Evolutionary conservation across 2,797 vertebrate genomes (phyloP), one percentile per base, ranked within the genome.

Genomic region (Pyrocephalus nanus): DNA sequence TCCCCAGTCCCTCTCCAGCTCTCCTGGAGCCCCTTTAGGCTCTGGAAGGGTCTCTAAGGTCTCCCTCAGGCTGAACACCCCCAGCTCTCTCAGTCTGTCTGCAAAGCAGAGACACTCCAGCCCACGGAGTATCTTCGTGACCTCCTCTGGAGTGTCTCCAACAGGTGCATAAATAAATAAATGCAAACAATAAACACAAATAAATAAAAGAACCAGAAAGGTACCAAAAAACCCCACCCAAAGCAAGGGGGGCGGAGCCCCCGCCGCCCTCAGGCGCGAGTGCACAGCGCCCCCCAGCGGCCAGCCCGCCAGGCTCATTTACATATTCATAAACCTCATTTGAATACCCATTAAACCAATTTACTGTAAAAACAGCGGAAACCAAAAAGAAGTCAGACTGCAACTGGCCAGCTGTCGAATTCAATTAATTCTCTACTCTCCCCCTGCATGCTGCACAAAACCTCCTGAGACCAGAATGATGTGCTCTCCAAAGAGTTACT

Each of bases 241-340:
- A 26, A 4, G 34, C 15, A 14, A 6, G 1, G 9, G 19, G n/a
- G 55, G 43, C 9, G 15, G 17, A 30, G 48, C 2, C 23, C 30
- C 54, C 8, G 15, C n/a, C 27, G 29, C 13, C 5, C 12, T 25
- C 84, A 81, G 73, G 21, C 5, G 60, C 64, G 71, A 23, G 54
- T 36, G 11, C 60, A 14, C 87, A 87, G 94, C 93, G 93, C 74
- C 78, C 48, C 72, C 93, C 43, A 79, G 88, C 80, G 88, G 80
- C 67, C 67, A 5, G 13, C 18, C 2, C 5, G 26, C 2, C 8
- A 0, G 0, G 0, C 0, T 0, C 0, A 22, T 32, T 17, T 43
- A 16, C 21, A 23, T 43, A 64, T 64, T 64, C 29, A 64, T 43
- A 6, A 23, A 5, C 3, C 2, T 11, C 3, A 30, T 19, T 65